Evolutionary conservation across 1,140 invertebrate genomes (phyloP), one percentile per base, ranked within the genome.

Genomic region (Cydia splendana): DNA sequence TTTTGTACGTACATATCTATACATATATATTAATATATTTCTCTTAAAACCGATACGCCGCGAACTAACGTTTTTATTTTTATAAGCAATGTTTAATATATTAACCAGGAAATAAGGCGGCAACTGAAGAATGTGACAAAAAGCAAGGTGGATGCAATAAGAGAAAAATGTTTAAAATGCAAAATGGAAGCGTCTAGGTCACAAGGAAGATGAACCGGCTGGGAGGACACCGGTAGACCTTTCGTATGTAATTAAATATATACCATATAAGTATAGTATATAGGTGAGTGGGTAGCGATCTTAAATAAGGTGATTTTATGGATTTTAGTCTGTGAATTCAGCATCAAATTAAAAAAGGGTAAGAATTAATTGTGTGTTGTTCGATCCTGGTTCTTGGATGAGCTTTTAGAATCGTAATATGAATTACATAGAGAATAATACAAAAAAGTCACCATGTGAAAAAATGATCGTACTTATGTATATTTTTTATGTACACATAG

Each of bases 171-270:
- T 67, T 34, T 34, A 15, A 67, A 71, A 34, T 15, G 15, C 28
- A 18, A 69, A 69, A 38, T n/a, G 65, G 65, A 45, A 45, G 67
- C 38, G 67, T n/a, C 67, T 71, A 71, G 67, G 67, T 71, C 67
- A 71, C 18, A 71, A 71, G 67, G 67, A 71, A 71, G 67, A 71
- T 42, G 67, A 71, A 20, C 67, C 13, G 20, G 34, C 15, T 69
- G 30, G 13, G 34, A 71, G 67, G 67, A 71, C 67, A 71, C 13
- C 67, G 30, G 67, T 42, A 71, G 67, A 71, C 30, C 67, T 71
- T 71, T 71, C 34, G 10, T 38, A 45, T 18, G 34, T 38, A 71
- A 38, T 71, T 71, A 38, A 42, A 71, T 38, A 71, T 71, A 45
- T 38, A 38, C 34, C 30, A 34, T 42, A 38, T 42, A 20, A 15